These are phyloP conservation scores for Vultur gryphus DNA, from an alignment of 2,797 vertebrate species.

Conservation along the genomic window DNA sequence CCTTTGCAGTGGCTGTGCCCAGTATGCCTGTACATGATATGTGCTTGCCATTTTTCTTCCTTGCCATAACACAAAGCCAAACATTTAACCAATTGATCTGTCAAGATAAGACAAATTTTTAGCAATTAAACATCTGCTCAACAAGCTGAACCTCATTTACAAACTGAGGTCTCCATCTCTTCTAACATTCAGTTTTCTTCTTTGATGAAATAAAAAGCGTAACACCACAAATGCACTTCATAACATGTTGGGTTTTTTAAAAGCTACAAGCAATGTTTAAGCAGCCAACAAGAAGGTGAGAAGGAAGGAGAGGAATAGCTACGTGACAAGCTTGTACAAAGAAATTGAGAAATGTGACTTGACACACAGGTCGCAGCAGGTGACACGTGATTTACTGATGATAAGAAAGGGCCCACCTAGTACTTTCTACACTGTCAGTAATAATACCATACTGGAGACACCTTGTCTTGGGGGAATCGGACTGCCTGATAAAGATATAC, in stretches of 20 bases:
- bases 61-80: not conserved
- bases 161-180: not conserved
- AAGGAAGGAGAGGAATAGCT: not conserved
- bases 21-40: fast-evolving
- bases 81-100: not conserved
- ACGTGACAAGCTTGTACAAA: not conserved
- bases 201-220: not conserved
- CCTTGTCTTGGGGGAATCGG: not conserved
- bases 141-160: not conserved
- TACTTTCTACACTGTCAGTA: not conserved
- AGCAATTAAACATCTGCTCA: not conserved
- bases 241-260: not conserved
- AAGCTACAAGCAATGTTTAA: not conserved
- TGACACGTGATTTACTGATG: not conserved
- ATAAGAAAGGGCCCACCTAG: not conserved
- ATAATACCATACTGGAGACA: not conserved
- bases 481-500: not conserved
- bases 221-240: not conserved
- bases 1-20: not conserved
- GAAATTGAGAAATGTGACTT: not conserved
- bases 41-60: not conserved
- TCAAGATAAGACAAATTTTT: not conserved
- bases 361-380: not conserved
- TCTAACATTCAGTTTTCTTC: not conserved
- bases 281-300: not conserved